Conservation (phyloP, 2,113 vertebrate genomes). For the Clupea harengus region DNA sequence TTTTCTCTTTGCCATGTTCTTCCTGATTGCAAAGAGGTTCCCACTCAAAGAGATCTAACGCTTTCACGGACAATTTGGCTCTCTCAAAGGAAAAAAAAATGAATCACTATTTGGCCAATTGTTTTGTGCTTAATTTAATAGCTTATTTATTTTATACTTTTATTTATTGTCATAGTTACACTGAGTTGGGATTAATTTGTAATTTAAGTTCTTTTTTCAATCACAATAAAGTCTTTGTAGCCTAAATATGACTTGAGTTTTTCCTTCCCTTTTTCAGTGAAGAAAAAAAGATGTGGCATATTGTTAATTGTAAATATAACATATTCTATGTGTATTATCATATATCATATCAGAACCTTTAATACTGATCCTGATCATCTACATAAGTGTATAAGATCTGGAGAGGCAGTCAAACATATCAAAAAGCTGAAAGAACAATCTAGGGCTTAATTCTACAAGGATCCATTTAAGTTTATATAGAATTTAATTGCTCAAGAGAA, state of each 20-base stretch:
- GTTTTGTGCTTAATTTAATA: slow-evolving; percentile 78
- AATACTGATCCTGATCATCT: not conserved
- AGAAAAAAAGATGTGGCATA: not conserved
- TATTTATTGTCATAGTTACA: slow-evolving; percentile 75
- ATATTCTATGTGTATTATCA: not conserved
- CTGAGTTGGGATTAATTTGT: slow-evolving; percentile 68
- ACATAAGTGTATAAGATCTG: not conserved
- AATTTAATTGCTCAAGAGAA: no score
- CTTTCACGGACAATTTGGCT: not conserved
- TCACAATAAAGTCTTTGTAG: slow-evolving; percentile 59
- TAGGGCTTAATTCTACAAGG: no score
- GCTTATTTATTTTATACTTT: slow-evolving; percentile 76
- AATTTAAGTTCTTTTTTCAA: slow-evolving; percentile 66
- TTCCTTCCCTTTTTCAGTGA: not conserved
- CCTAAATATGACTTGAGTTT: slow-evolving; percentile 27
- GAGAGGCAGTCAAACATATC: not conserved
- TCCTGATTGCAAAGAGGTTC: not conserved
- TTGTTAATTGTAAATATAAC: not conserved
- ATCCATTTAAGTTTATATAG: no score
- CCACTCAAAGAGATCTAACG: not conserved
- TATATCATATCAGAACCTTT: not conserved
- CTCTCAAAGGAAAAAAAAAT: not conserved
- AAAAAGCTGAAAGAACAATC: no score
- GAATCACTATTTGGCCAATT: slow-evolving; percentile 51
- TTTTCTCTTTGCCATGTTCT: not conserved